Base-by-base conservation (phyloP, 2,797 vertebrate genomes). In the Hirundo rustica region DNA sequence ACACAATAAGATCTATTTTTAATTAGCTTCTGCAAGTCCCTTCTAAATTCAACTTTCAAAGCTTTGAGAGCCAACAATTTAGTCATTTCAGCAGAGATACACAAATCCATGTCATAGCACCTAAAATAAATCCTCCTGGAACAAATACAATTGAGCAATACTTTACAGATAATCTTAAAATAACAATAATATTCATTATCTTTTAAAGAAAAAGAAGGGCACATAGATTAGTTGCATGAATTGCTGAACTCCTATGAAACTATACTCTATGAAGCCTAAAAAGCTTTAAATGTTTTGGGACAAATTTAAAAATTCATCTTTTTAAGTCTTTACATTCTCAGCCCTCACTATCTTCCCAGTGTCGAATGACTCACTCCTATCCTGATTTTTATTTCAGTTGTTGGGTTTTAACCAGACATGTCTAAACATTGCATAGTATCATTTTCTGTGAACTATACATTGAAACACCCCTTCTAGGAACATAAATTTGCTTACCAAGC, bases 1-100 rank as follows among this genome's bases (percentile, higher is more conserved):
- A 86, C 79, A 92, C 27, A 29, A n/a, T 29, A 61, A 90, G 83
- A 84, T 84, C 81, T 96, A 95, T 94, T 92, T 96, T 95, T 94
- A 94, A 93, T 88, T 92, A 84, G 48, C 26, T 66, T 36, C 54
- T 66, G 42, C 60, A 93, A 93, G 79, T 91, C 62, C 73, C 51
- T 89, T 66, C 73, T 79, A 89, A 93, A 88, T 75, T 61, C 79
- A 95, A 71, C 55, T 82, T 84, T 6, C 74, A 60, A 88, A 86
- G 66, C 62, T 88, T 62, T 21, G 17, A 81, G 55, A 83, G 83
- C 62, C 51, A 91, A 89, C n/a, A 42, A 64, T 88, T 92, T 30
- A 94, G 55, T 91, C 70, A 93, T 71, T 94, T 88, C 85, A 84
- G 73, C 55, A 89, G 9, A 93, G 53, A 73, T 88, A 81, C 11